Base-by-base conservation (phyloP, 2,888 invertebrate genomes). In the Tipula confusa region DNA sequence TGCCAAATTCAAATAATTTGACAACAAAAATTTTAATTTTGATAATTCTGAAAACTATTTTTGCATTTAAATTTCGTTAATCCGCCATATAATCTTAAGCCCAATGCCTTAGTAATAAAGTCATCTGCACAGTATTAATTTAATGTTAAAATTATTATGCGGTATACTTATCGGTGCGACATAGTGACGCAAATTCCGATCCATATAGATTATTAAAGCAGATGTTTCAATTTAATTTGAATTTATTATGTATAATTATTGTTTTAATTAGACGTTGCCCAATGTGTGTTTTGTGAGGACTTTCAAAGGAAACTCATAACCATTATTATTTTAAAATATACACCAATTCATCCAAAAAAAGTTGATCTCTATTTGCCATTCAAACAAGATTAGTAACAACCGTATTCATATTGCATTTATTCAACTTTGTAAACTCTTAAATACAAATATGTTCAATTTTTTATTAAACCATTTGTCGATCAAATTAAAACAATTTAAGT, bases 171-270 rank as follows among this genome's bases (percentile, higher is more conserved):
- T 64, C 64, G 24, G 64, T 64, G n/a, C n/a, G 64, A 24, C 64
- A n/a, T n/a, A 9, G 64, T 64, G 64, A 64, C 64, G 64, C 64
- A 64, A 64, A 64, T 64, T 64, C 9, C 24, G 64, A 64, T 64
- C 64, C 64, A 64, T 24, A 64, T 64, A 64, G 64, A 64, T 64
- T 64, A 64, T 64, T 64, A 13, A 33, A 64, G 64, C 64, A 64
- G 64, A 64, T 64, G 64, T 64, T 64, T 24, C 24, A 24, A 9
- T 13, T 2, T 64, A 18, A 24, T 9, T 64, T 24, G 64, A 64
- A n/a, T n/a, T n/a, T n/a, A n/a, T n/a, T n/a, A n/a, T n/a, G n/a
- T n/a, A n/a, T 24, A 64, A 64, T 64, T 64, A 64, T 64, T 64
- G 64, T 24, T 18, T 64, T 64, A 64, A 64, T 64, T 24, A 64